Conservation (phyloP, 2,888 invertebrate species). For the Acleris sparsana region DNA sequence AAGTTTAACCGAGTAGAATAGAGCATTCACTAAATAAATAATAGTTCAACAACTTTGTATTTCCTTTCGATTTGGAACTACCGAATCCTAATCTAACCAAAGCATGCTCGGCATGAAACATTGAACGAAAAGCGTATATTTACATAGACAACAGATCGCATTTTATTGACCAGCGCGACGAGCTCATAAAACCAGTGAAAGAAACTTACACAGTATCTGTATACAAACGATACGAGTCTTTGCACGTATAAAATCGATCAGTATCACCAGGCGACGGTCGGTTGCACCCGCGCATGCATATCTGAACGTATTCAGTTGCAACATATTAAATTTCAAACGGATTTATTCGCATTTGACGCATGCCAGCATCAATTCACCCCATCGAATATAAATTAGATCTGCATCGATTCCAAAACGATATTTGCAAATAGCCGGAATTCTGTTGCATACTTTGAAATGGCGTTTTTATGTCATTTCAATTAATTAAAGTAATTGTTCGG, state of each 20-base stretch:
- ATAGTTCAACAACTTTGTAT: too few species aligned
- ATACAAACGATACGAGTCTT: conserved; percentile 33
- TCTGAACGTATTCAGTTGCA: conserved; percentile 53
- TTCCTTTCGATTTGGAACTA: too few species aligned
- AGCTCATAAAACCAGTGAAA: conserved; percentile 29
- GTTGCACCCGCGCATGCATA: conserved; percentile 55
- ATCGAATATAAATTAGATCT: conserved; percentile 47
- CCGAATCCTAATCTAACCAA: too few species aligned
- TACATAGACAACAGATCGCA: too few species aligned
- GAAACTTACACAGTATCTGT: conserved; percentile 31
- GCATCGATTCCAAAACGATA: conserved; percentile 44
- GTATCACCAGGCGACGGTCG: conserved; percentile 43
- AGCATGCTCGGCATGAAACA: too few species aligned
- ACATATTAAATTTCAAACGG: conserved; percentile 76
- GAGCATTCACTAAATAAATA: too few species aligned
- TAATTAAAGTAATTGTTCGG: too few species aligned
- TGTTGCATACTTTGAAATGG: not conserved
- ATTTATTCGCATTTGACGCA: conserved; percentile 60
- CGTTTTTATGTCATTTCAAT: not conserved
- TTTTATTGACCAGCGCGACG: conserved; percentile 1
- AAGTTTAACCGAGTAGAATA: too few species aligned
- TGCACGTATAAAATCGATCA: conserved; percentile 47
- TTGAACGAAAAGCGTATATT: too few species aligned
- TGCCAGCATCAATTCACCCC: conserved; percentile 48
- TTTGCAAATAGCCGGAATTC: conserved; percentile 19